Conservation (phyloP, 2,797 vertebrate genomes). For the Sebastes matsubarae region DNA sequence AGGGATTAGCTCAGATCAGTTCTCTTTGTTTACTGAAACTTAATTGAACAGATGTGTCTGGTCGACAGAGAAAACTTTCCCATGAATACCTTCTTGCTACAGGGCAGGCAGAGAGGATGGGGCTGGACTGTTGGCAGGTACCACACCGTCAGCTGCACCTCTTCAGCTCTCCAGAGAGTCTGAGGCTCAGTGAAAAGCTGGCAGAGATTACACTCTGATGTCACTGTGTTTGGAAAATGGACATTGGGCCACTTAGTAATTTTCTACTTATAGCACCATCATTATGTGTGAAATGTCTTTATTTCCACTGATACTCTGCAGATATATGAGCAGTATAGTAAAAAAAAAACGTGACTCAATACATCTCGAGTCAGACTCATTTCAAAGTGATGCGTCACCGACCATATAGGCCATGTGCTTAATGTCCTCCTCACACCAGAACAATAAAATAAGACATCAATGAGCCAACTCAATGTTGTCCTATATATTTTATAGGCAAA, state of each 20-base stretch:
- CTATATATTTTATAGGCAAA: too few relatives aligned
- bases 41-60: conserved; percentile 18
- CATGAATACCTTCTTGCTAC: conserved; percentile 20
- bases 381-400: neutral
- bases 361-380: neutral
- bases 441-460: neutral
- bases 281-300: neutral
- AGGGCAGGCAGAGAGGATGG: conserved; percentile 3
- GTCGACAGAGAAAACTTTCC: conserved; percentile 9
- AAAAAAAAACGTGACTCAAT: neutral
- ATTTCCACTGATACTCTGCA: conserved; percentile 11
- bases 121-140: conserved; percentile 17
- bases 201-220: conserved; percentile 13
- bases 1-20: conserved; percentile 18
- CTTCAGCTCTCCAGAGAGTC: conserved; percentile 10
- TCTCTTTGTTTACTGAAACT: conserved; percentile 15
- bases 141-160: conserved; percentile 1
- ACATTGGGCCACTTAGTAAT: conserved; percentile 8
- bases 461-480: too few relatives aligned
- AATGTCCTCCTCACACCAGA: neutral
- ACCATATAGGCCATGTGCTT: neutral
- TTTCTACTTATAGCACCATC: conserved; percentile 12
- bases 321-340: neutral
- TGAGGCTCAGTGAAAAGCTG: neutral
- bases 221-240: conserved; percentile 35